Conservation (phyloP, 2,113 vertebrate genomes). For the Morone saxatilis region DNA sequence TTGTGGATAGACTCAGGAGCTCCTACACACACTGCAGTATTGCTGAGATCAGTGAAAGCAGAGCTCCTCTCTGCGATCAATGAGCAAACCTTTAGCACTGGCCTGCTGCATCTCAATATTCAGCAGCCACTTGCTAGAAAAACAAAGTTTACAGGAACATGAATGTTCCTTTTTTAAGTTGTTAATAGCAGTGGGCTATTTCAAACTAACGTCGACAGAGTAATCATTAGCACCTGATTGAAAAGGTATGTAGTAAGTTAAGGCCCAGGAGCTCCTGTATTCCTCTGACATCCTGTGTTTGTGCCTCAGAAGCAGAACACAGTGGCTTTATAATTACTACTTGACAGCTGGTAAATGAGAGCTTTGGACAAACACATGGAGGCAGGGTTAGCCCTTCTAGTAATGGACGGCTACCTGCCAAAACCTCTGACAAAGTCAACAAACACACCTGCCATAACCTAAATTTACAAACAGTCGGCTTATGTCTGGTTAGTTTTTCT, state of each 20-base stretch:
- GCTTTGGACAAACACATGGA: conserved; percentile 30
- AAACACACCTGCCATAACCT: conserved; percentile 2
- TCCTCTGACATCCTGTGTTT: not conserved
- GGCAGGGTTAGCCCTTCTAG: not conserved
- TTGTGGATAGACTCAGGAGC: conserved; percentile 15
- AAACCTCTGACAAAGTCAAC: conserved; percentile 25
- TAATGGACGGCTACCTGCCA: conserved; percentile 18
- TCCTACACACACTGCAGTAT: not conserved
- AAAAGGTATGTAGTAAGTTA: not conserved
- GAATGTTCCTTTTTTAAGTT: not conserved
- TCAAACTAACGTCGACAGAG: not conserved
- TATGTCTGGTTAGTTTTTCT: conserved; percentile 12
- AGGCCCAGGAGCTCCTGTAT: not conserved
- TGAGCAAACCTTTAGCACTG: not conserved
- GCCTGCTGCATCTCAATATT: not conserved
- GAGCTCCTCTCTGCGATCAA: not conserved
- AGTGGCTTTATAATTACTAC: conserved; percentile 21
- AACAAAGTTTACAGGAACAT: not conserved
- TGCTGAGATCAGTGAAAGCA: conserved; percentile 3
- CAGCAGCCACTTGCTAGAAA: not conserved
- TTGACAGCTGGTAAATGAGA: conserved; percentile 31
- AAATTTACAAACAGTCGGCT: not conserved
- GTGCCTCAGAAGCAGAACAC: conserved; percentile 26
- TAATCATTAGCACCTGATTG: not conserved
- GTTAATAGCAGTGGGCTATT: no score